Evolutionary conservation across 1,140 invertebrate species (phyloP), one percentile per base, ranked within the genome.

Genomic region (Arctopsyche grandis): DNA sequence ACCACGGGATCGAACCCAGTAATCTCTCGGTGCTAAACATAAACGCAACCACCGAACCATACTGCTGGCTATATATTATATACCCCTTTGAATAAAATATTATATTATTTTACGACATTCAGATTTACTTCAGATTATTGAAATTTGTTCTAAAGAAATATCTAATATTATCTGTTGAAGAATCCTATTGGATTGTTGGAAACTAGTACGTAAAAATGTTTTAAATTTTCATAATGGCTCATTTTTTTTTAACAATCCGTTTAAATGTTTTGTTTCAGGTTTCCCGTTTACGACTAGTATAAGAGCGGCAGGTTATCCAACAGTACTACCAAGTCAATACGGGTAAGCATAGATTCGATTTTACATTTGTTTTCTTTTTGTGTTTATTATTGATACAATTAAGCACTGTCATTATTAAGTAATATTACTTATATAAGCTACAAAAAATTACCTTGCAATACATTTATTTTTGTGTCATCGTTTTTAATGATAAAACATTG

Each of bases 261-360:
- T 14, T 52, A 3, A 80, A 80, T 81, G 80, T 81, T 79, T 85
- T 81, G 66, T 91, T 90, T 63, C 85, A 91, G 91, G 91, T 84
- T 92, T 92, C 86, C 90, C 91, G 83, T 92, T 92, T 84, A 84
- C 87, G 9, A 60, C 82, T 12, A 80, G 82, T n/a, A 83, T 83
- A 44, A 81, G 82, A 85, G 88, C 90, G 75, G 88, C 93, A 78
- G 92, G 92, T 73, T 93, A 93, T 84, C 93, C 90, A 66, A 89
- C 93, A 44, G 90, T 93, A 46, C 85, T 94, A 83, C 92, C 91
- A 21, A 89, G 92, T 76, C 92, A 93, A 84, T 93, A 93, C 85
- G 92, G 93, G 93, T 94, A 86, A 93, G 93, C 93, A 83, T 43
- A 73, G 7, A 69, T 77, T 26, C 21, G 12, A 75, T 75, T 81